These are phyloP conservation scores for Benthochromis sp. DNA, from an alignment of 2,113 vertebrate genomes.

Conservation along the genomic window DNA sequence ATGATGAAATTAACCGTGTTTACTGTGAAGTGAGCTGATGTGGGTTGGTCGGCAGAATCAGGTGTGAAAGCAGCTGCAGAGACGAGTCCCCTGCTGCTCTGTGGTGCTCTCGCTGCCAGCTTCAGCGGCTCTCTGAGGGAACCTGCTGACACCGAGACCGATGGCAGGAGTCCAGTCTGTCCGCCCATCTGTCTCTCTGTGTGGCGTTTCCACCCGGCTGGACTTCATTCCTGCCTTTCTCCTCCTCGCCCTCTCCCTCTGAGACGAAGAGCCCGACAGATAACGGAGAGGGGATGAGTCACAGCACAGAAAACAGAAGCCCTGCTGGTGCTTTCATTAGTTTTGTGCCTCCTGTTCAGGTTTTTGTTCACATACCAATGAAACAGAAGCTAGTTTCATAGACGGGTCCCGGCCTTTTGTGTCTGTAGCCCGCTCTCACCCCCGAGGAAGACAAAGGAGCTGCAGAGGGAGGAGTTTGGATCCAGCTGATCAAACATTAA, in stretches of 20 bases:
- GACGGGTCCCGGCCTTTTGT: neutral
- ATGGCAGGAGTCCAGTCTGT: neutral
- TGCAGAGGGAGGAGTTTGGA: neutral
- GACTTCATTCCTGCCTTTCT: neutral
- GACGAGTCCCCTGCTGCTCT: neutral
- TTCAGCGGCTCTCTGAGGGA: neutral
- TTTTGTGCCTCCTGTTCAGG: neutral
- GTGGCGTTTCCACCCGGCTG: neutral
- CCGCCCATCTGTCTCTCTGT: neutral
- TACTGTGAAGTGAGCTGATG: neutral
- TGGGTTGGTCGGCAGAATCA: neutral
- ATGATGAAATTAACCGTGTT: accelerated
- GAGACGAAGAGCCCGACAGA: neutral
- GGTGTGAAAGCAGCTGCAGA: neutral
- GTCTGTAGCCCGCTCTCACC: neutral
- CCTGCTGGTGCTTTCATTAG: neutral
- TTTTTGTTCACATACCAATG: neutral
- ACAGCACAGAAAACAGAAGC: neutral
- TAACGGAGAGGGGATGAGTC: neutral
- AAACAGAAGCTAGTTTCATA: neutral
- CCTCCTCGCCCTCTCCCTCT: neutral
- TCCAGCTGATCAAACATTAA: neutral
- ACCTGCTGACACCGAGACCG: neutral
- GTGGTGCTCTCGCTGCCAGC: neutral
- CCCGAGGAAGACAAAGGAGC: neutral